phyloP scores from a whole-genome alignment of 2,113 vertebrate species.

The Morone saxatilis region DNA sequence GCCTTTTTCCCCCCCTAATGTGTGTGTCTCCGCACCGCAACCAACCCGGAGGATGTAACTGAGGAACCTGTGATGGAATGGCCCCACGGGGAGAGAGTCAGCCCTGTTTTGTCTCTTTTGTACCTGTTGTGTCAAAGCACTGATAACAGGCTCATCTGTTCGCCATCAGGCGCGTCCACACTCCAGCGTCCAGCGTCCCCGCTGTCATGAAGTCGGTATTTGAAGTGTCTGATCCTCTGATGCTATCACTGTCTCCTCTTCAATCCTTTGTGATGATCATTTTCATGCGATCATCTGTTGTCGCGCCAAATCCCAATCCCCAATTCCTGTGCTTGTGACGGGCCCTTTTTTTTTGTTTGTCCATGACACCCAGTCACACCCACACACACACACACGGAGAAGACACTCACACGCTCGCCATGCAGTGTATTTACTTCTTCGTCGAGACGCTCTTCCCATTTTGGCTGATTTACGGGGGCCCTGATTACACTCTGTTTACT shows the following conservation, averaged over 20 bases:
- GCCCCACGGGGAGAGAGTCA: background rate
- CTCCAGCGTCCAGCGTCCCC: constrained; percentile 27
- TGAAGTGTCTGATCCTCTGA: constrained; percentile 57
- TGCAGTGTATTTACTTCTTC: constrained; percentile 73
- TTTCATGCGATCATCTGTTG: constrained; percentile 50
- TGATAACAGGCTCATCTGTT: constrained; percentile 49
- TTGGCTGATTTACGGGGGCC: constrained; percentile 70
- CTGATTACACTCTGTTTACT: constrained; percentile 81
- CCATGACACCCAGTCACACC: constrained; percentile 30
- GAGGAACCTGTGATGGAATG: constrained; percentile 34
- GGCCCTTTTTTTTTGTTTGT: constrained; percentile 48
- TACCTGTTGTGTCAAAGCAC: constrained; percentile 26
- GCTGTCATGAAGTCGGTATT: constrained; percentile 43
- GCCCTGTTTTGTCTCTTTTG: constrained; percentile 18
- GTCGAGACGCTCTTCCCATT: constrained; percentile 67
- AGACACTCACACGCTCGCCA: constrained; percentile 38
- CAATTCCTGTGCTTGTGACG: constrained; percentile 10
- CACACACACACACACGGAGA: constrained; percentile 13
- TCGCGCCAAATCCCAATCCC: constrained; percentile 45
- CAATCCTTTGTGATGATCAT: constrained; percentile 25
- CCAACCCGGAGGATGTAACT: constrained; percentile 32
- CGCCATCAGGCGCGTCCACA: constrained; percentile 40
- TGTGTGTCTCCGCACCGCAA: constrained; percentile 52
- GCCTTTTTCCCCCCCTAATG: constrained; percentile 43
- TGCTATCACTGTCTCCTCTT: constrained; percentile 28